phyloP scores from a whole-genome alignment of 2,888 invertebrate species.

The Exephanes ischioxanthus region DNA sequence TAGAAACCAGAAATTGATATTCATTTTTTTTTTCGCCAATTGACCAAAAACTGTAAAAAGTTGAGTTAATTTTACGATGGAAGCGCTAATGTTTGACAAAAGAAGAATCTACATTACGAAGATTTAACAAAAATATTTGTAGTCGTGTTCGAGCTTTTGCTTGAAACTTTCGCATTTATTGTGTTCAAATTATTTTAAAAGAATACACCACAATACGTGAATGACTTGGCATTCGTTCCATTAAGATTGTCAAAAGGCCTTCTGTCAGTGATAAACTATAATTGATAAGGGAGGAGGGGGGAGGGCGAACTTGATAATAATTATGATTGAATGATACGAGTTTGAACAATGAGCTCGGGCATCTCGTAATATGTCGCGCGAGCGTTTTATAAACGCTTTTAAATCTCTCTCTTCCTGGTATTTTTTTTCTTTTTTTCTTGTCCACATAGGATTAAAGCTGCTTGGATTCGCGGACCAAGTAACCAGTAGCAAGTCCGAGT shows the following conservation, averaged over 20 bases:
- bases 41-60: background rate
- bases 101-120: background rate
- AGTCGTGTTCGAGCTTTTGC: background rate
- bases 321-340: conserved; percentile 5
- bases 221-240: background rate
- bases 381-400: conserved; percentile 23
- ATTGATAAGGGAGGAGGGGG: background rate
- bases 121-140: background rate
- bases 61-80: background rate
- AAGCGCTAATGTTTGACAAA: background rate
- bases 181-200: background rate
- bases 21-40: background rate
- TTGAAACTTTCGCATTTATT: background rate
- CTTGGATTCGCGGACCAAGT: background rate
- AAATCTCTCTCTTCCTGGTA: conserved; percentile 47
- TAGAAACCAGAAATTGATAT: background rate
- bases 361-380: background rate
- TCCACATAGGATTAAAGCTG: conserved; percentile 24
- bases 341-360: background rate
- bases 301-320: background rate
- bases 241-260: conserved; percentile 28
- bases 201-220: background rate
- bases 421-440: conserved; percentile 22
- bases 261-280: conserved; percentile 21
- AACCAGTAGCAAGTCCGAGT: conserved; percentile 16